Evolutionary conservation across 64 coral and sea anemone genomes (phyloP).

Genomic region (Dendrophyllia cribrosa): DNA sequence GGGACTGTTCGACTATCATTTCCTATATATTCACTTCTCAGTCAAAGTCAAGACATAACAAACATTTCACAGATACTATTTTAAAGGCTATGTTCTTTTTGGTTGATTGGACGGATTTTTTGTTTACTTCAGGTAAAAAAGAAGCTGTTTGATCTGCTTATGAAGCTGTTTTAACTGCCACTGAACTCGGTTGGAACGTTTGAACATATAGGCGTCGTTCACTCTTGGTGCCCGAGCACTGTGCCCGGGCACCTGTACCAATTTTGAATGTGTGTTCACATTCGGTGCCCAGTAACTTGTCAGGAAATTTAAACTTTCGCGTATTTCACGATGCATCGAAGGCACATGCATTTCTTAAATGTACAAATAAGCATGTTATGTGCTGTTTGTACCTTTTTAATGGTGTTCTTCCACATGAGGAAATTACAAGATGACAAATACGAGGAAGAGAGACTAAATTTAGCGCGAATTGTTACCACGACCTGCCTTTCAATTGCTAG

Average conservation of each 20-base stretch:
- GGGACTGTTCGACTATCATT: too few species aligned
- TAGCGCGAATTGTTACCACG: constrained; percentile 33
- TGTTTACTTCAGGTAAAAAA: too few species aligned
- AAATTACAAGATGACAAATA: constrained; percentile 20
- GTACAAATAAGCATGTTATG: constrained; percentile 24
- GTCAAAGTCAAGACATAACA: too few species aligned
- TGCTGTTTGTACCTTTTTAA: constrained; percentile 28
- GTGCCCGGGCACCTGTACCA: not conserved
- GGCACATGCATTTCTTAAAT: not conserved
- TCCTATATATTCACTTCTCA: too few species aligned
- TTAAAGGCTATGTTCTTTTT: too few species aligned
- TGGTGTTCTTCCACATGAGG: constrained; percentile 15
- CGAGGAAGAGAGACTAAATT: constrained; percentile 14
- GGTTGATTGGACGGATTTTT: too few species aligned
- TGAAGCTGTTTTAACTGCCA: too few species aligned
- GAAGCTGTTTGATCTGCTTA: too few species aligned
- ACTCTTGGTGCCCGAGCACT: not conserved
- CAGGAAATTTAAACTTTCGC: not conserved
- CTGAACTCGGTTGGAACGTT: too few species aligned
- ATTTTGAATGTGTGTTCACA: not conserved
- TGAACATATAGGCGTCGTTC: not conserved
- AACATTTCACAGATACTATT: too few species aligned
- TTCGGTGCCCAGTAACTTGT: not conserved
- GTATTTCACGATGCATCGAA: not conserved
- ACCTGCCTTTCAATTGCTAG: constrained; percentile 31